phyloP scores from a whole-genome alignment of 2,113 vertebrate species.

The Pandion haliaetus region DNA sequence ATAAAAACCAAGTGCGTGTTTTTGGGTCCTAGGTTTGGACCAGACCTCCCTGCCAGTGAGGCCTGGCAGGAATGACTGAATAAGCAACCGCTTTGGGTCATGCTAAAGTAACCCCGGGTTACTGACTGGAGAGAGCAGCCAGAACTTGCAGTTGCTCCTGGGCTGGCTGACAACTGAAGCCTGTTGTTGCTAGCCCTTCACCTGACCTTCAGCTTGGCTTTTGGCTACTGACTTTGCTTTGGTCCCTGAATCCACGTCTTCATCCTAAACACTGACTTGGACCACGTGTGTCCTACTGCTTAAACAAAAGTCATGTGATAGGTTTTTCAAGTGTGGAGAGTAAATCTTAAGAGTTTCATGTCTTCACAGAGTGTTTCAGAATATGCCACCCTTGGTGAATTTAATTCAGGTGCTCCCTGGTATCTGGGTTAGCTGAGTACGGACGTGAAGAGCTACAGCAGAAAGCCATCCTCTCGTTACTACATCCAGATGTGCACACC shows the following conservation, averaged over 20 bases:
- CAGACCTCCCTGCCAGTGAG: slow-evolving; percentile 54
- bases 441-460: not conserved
- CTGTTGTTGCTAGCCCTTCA: slow-evolving; percentile 1
- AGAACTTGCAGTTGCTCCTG: slow-evolving; percentile 33
- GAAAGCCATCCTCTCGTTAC: not conserved
- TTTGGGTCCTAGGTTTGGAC: slow-evolving; percentile 54
- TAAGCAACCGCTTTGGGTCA: slow-evolving; percentile 29
- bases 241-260: not conserved
- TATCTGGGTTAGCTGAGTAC: not conserved
- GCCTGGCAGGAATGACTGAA: slow-evolving; percentile 45
- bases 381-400: not conserved
- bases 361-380: not conserved
- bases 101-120: not conserved
- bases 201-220: slow-evolving; percentile 13
- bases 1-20: slow-evolving; percentile 21
- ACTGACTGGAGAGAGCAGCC: not conserved
- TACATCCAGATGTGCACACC: not conserved
- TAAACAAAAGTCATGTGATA: not conserved
- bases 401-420: not conserved
- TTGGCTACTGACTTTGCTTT: slow-evolving; percentile 32
- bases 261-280: not conserved
- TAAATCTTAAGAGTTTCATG: not conserved
- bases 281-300: not conserved
- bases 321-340: not conserved
- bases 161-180: slow-evolving; percentile 15